Conservation (phyloP, 2,888 invertebrate species). For the Ennomos erosarius region DNA sequence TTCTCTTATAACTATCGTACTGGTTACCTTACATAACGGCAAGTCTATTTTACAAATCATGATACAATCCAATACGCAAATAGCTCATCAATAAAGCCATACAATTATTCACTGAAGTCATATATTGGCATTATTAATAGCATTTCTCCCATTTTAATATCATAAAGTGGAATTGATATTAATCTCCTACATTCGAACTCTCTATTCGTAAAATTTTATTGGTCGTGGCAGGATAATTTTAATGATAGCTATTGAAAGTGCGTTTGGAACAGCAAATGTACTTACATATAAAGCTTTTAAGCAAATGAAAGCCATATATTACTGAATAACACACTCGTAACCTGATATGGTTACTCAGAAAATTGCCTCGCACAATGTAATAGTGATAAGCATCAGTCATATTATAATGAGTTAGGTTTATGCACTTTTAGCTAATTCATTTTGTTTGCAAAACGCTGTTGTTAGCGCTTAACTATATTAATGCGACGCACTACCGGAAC, state of each 20-base stretch:
- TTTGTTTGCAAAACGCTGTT: constrained; percentile 45
- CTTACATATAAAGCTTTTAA: constrained; percentile 76
- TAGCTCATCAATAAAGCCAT: not conserved
- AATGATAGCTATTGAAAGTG: constrained; percentile 70
- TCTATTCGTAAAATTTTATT: constrained; percentile 63
- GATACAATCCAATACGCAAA: not conserved
- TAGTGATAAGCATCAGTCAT: constrained; percentile 62
- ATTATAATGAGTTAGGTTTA: constrained; percentile 61
- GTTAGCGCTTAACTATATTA: constrained; percentile 59
- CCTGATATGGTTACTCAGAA: constrained; percentile 74
- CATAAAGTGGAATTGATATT: constrained; percentile 40
- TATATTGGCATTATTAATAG: constrained; percentile 16
- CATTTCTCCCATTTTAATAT: constrained; percentile 31
- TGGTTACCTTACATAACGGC: too few relatives aligned
- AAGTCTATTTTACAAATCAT: too few relatives aligned
- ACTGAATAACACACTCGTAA: constrained; percentile 77
- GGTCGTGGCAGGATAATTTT: constrained; percentile 67
- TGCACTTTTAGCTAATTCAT: constrained; percentile 63
- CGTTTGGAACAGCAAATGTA: constrained; percentile 65
- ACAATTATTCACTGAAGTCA: constrained; percentile 7
- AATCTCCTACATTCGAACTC: constrained; percentile 55
- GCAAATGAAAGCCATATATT: constrained; percentile 80
- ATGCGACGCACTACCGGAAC: constrained; percentile 42
- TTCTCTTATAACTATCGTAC: too few relatives aligned
- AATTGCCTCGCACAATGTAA: constrained; percentile 73